Base-by-base conservation (phyloP, 1,140 invertebrate species). In the Neodiprion virginianus region DNA sequence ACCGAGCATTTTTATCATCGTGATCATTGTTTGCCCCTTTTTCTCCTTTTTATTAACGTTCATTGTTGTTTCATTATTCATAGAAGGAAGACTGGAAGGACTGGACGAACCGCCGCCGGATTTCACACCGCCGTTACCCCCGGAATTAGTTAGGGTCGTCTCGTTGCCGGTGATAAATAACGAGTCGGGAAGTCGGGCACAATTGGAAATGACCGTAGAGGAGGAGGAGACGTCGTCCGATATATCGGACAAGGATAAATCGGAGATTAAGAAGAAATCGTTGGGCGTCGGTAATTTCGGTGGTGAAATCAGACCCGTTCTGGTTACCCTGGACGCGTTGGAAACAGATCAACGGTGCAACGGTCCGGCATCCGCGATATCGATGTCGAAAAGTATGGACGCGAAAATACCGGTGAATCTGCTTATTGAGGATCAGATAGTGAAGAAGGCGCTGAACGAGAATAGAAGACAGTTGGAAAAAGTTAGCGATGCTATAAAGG, bases 141-240 rank as follows among this genome's bases (percentile, higher is more conserved):
- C 93, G 0, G 90, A 90, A 66, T 88, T 94, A 75, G 90, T 93
- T 28, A 87, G 92, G 73, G 92, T 94, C 2, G 90, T 93, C 23
- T 94, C 93, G 0, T 82, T 93, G 68, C 93, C 92, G 8, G 91
- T 87, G 73, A 87, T 93, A 9, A 90, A 89, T 72, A 91, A 92
- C 69, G 88, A 90, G 1, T 28, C 77, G 8, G 71, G 69, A 4
- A 80, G 77, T 53, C 80, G 82, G 5, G 81, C 78, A 5, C 80
- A 82, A 61, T 65, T 83, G 65, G 84, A 85, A 40, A 78, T 82
- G 14, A 83, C 82, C 8, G 80, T 85, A 1, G 85, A 86, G 21
- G 85, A 87, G 70, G 85, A 86, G 12, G 83, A 84, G 65, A 77
- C 80, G 1, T 40, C 28, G 28, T 82, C 78, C 8, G 83, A 83